Evolutionary conservation across 2,797 vertebrate genomes (phyloP).

Genomic region (Protonibea diacanthus): DNA sequence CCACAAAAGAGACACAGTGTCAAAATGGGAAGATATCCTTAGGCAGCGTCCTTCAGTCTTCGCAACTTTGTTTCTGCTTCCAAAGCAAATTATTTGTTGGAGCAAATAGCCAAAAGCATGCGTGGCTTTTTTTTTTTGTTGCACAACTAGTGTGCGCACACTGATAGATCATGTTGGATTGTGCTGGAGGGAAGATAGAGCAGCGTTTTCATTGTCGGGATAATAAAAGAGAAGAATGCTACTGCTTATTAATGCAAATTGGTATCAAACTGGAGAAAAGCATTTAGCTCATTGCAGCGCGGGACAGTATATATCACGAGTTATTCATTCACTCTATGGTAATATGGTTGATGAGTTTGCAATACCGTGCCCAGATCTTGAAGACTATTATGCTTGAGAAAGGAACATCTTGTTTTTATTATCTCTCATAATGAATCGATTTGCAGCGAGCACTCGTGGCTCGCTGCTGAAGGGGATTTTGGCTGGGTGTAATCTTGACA

Average conservation of each 20-base stretch:
- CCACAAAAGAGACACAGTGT: slow-evolving; percentile 52
- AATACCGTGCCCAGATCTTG: slow-evolving; percentile 56
- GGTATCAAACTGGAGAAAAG: slow-evolving; percentile 69
- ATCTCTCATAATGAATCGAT: slow-evolving; percentile 76
- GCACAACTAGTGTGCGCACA: slow-evolving; percentile 65
- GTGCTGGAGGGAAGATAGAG: slow-evolving; percentile 66
- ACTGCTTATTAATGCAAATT: slow-evolving; percentile 80
- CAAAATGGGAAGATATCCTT: slow-evolving; percentile 60
- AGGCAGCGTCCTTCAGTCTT: slow-evolving; percentile 65
- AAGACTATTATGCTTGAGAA: slow-evolving; percentile 64
- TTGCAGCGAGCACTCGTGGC: slow-evolving; percentile 54
- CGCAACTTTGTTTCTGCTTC: slow-evolving; percentile 75
- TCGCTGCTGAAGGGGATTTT: slow-evolving; percentile 55
- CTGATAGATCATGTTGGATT: slow-evolving; percentile 74
- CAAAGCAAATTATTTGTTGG: slow-evolving; percentile 80
- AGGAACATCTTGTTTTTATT: slow-evolving; percentile 78
- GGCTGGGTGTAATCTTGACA: slow-evolving; percentile 61
- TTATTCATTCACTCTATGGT: slow-evolving; percentile 64
- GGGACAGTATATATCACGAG: slow-evolving; percentile 54
- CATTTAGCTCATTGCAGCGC: slow-evolving; percentile 52
- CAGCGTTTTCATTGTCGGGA: slow-evolving; percentile 65
- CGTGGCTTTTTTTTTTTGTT: slow-evolving; percentile 61
- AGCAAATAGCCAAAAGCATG: slow-evolving; percentile 77
- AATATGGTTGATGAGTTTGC: slow-evolving; percentile 71
- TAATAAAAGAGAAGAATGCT: slow-evolving; percentile 75